Conservation (phyloP, 2,113 vertebrate genomes). For the Gymnarchus niloticus region DNA sequence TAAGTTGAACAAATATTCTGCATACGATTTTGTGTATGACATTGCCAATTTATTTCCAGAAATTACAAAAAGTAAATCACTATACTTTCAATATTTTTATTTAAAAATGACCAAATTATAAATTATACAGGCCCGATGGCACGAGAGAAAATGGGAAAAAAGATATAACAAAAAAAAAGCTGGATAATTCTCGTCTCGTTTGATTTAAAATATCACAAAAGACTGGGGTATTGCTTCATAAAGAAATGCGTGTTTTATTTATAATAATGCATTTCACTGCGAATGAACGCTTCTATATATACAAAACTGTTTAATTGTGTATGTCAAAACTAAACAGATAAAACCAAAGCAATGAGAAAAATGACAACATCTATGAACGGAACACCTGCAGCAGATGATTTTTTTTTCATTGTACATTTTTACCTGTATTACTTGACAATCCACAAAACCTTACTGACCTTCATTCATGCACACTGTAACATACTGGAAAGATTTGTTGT, state of each 20-base stretch:
- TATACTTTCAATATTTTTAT: conserved; percentile 5
- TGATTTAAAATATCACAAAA: conserved; percentile 56
- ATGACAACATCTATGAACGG: conserved; percentile 45
- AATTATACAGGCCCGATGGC: conserved; percentile 75
- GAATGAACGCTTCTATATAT: conserved; percentile 42
- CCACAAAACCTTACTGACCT: conserved; percentile 33
- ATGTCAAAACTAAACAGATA: conserved; percentile 41
- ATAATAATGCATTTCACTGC: conserved; percentile 44
- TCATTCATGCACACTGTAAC: conserved; percentile 69
- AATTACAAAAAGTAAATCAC: conserved; percentile 3
- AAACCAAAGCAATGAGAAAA: conserved; percentile 37
- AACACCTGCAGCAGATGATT: conserved; percentile 41
- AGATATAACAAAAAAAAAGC: background rate
- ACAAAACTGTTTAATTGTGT: conserved; percentile 40
- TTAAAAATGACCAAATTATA: conserved; percentile 67
- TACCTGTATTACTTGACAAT: conserved; percentile 34
- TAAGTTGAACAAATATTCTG: background rate
- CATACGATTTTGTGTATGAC: background rate
- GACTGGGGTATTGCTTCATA: conserved; percentile 30
- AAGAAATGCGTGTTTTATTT: conserved; percentile 55
- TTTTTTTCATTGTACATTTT: conserved; percentile 29
- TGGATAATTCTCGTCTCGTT: conserved; percentile 21
- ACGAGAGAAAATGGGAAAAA: conserved; percentile 37
- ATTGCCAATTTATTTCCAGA: background rate
- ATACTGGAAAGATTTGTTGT: conserved; percentile 57